Percentiles rank a stretch among this genome's conserved stretches.
These are phyloP conservation scores for human DNA, from an alignment of 2,113 vertebrate species.

Conservation along the genomic window GRCh38 chr15:64462001-64462500, in stretches of 20 bases:
- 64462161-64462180: conserved; percentile 70
- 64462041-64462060: conserved; percentile 83
- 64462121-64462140: conserved; percentile 63
- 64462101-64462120: conserved; percentile 80
- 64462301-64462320: conserved; percentile 31
- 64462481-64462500: neutral
- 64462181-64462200: conserved; percentile 70
- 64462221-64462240: conserved; percentile 72
- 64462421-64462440: conserved; percentile 37
- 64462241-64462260: conserved; percentile 79
- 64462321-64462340: conserved; percentile 48
- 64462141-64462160: conserved; percentile 74
- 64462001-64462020: conserved; percentile 65
- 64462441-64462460: conserved; percentile 33
- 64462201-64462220: conserved; percentile 69
- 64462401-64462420: neutral
- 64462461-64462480: conserved; percentile 6
- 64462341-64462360: neutral
- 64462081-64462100: conserved; percentile 79
- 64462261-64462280: conserved; percentile 65
- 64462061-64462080: conserved; percentile 85
- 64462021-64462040: conserved; percentile 70
- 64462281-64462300: conserved; percentile 61
- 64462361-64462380: conserved; percentile 23
- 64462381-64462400: neutral